A percentile compares a stretch with the other conserved stretches of the same genome.
These are phyloP conservation scores for Motacilla tschutschensis DNA, from an alignment of 2,113 vertebrate species.

Conservation along the genomic window DNA sequence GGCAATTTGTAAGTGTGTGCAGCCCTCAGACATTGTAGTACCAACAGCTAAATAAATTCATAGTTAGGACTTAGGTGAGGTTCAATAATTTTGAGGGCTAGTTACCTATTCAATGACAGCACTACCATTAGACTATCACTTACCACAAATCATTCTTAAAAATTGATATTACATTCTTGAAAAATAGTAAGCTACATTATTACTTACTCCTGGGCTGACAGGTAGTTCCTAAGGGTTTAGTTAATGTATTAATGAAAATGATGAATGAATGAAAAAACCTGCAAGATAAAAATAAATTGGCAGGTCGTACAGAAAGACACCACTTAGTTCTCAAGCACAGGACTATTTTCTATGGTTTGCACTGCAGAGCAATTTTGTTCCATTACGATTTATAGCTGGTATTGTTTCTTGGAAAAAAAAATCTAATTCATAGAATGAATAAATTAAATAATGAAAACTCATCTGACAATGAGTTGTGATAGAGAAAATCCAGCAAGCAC, in stretches of 20 bases:
- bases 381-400: not conserved
- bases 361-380: not conserved
- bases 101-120: not conserved
- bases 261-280: conserved; percentile 10
- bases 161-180: not conserved
- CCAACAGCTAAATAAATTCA: not conserved
- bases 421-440: not conserved
- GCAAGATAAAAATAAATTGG: conserved; percentile 4
- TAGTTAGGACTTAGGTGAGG: not conserved
- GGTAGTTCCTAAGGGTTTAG: conserved; percentile 8
- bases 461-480: not conserved
- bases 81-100: not conserved
- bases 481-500: not conserved
- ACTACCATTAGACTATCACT: not conserved
- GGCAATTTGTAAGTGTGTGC: not conserved
- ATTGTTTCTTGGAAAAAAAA: not conserved
- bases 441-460: not conserved
- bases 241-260: conserved; percentile 2
- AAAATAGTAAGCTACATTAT: not conserved
- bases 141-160: not conserved
- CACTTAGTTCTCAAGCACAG: not conserved
- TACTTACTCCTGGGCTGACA: not conserved
- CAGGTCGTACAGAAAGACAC: not conserved
- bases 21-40: not conserved
- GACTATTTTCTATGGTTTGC: not conserved